phyloP scores from a whole-genome alignment of 2,113 vertebrate genomes.

The Phrynosoma platyrhinos region DNA sequence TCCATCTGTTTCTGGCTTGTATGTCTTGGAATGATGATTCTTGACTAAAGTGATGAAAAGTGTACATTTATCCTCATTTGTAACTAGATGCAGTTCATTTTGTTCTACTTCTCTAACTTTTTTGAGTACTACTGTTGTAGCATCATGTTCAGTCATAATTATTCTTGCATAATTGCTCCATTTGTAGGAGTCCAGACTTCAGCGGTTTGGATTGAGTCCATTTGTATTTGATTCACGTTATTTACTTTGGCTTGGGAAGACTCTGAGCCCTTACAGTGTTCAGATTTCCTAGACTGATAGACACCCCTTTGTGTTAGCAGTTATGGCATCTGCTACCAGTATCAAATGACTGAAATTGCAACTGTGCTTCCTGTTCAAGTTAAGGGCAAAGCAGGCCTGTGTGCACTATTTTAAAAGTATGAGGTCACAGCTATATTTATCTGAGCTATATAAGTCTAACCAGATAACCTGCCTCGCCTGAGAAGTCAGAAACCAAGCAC shows the following conservation, averaged over 20 bases:
- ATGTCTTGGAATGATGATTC: neutral
- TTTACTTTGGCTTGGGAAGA: conserved; percentile 51
- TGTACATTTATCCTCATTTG: neutral
- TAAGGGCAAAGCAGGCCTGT: neutral
- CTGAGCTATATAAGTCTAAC: conserved; percentile 15
- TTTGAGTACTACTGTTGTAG: neutral
- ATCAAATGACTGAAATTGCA: neutral
- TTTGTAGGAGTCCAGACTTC: conserved; percentile 32
- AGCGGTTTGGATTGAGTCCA: conserved; percentile 47
- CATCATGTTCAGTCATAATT: conserved; percentile 16
- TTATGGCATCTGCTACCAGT: neutral
- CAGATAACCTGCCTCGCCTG: neutral
- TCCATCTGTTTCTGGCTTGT: neutral
- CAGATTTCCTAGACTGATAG: conserved; percentile 7
- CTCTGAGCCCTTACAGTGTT: conserved; percentile 22
- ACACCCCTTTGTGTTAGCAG: neutral
- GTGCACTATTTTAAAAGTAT: neutral
- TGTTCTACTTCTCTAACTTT: neutral
- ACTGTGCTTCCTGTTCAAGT: conserved; percentile 11
- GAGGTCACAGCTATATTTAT: conserved; percentile 19
- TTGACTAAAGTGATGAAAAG: neutral
- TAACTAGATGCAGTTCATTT: conserved; percentile 2
- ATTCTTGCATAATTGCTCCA: neutral
- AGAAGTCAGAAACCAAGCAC: neutral
- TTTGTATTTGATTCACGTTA: conserved; percentile 26